A percentile compares a stretch with the other conserved stretches of the same genome.
phyloP scores from a whole-genome alignment of 2,888 invertebrate genomes.

The Troglohyphantes excavatus region DNA sequence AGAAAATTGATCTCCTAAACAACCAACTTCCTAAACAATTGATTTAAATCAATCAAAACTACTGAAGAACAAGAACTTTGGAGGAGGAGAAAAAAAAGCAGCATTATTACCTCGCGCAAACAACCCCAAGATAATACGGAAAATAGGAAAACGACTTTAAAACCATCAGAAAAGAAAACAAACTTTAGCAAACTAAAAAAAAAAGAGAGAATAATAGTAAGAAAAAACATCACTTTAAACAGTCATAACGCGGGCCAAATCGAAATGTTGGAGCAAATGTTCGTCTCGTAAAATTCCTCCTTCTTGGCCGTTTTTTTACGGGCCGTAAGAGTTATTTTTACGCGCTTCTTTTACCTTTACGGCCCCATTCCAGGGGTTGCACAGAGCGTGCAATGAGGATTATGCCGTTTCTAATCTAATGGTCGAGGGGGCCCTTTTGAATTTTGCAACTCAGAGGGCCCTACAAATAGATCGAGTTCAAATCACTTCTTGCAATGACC shows the following conservation, averaged over 20 bases:
- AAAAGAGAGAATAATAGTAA: slow-evolving; percentile 22
- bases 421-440: slow-evolving; percentile 57
- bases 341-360: slow-evolving; percentile 69
- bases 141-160: slow-evolving; percentile 31
- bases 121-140: slow-evolving; percentile 21
- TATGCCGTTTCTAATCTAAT: slow-evolving; percentile 41
- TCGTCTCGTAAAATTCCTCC: slow-evolving; percentile 65
- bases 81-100: background rate
- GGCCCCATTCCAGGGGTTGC: slow-evolving; percentile 19
- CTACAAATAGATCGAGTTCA: slow-evolving; percentile 59
- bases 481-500: slow-evolving; percentile 42
- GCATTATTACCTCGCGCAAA: slow-evolving; percentile 17
- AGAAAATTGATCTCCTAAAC: too few species aligned
- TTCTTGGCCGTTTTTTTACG: slow-evolving; percentile 61
- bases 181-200: slow-evolving; percentile 24
- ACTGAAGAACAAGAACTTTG: background rate
- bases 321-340: slow-evolving; percentile 73
- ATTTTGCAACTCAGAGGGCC: slow-evolving; percentile 53
- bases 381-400: slow-evolving; percentile 55
- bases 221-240: slow-evolving; percentile 67
- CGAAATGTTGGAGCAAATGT: slow-evolving; percentile 72
- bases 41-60: background rate
- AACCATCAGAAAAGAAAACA: slow-evolving; percentile 46
- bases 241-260: slow-evolving; percentile 68
- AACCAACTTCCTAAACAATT: too few species aligned